Base-by-base conservation (phyloP, 2,113 vertebrate species). In the Conger conger region DNA sequence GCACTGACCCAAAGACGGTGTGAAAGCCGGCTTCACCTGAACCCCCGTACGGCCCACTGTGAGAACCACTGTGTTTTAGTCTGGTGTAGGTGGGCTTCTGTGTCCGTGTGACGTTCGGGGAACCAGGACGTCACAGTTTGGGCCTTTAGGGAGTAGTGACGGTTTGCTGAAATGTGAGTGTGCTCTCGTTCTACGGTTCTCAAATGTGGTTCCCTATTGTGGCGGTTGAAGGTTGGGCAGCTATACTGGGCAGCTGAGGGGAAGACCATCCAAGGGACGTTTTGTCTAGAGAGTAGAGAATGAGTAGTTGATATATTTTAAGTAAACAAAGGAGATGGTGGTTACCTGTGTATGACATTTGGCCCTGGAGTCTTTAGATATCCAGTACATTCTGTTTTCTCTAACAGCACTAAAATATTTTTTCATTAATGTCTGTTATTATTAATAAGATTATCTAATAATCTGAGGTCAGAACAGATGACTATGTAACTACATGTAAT, bases 351-450 rank as follows among this genome's bases (percentile, higher is more conserved):
- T 73, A 30, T 33, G 27, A 73, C 68, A 23, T 73, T 33, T 73
- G n/a, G 27, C 68, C 68, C n/a, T 73, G 9, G 68, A 73, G 57
- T 33, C 9, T 30, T 33, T 30, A 33, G 68, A 27, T 73, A 30
- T 27, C 27, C 27, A 73, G 68, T 73, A 73, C 11, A 2, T 0
- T 73, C 27, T 33, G n/a, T 33, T 73, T 73, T 73, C n/a, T 73
- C 68, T 73, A 73, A 73, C 68, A 13, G 68, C 68, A 73, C 68
- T 87, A 87, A 53, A 17, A 15, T 50, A 50, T 35, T 60, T 54
- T 82, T 76, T 86, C 81, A 87, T 54, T 60, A 86, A 89, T 90
- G 88, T 84, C 53, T 86, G 60, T 86, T 77, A 33, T 8, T 17
- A 50, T 27, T 85, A 79, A 63, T 63, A 63, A 0, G 23, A 23